Percentiles rank a stretch among this genome's conserved stretches.
phyloP scores from a whole-genome alignment of 2,797 vertebrate genomes.

The Lacerta agilis region DNA sequence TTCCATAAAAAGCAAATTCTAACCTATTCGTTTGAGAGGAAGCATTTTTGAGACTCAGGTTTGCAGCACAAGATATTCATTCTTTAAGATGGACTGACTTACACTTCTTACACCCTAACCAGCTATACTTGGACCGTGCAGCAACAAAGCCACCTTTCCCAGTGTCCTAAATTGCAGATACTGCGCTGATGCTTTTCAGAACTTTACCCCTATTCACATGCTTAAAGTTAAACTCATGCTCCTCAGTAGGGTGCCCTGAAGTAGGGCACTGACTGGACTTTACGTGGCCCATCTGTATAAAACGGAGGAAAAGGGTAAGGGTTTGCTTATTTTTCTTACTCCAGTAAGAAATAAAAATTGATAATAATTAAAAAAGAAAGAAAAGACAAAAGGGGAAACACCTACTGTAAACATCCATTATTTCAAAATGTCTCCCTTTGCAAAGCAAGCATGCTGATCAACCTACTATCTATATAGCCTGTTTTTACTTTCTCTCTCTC shows the following conservation, averaged over 20 bases:
- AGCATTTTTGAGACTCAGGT: no score
- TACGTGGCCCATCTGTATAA: slow-evolving; percentile 47
- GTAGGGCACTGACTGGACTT: slow-evolving; percentile 45
- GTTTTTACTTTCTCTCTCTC: slow-evolving; percentile 48
- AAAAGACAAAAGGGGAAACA: slow-evolving; percentile 67
- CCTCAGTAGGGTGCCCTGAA: slow-evolving; percentile 42
- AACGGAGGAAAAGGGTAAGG: slow-evolving; percentile 49
- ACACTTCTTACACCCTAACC: not conserved
- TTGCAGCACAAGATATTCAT: not conserved
- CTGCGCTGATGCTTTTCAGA: not conserved
- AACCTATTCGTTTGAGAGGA: not conserved
- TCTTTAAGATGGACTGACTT: not conserved
- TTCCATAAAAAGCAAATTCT: not conserved
- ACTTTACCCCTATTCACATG: not conserved
- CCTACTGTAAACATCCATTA: slow-evolving; percentile 76
- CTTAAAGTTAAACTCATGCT: not conserved
- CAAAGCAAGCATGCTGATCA: slow-evolving; percentile 86
- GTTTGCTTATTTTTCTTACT: slow-evolving; percentile 68
- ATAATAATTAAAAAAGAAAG: slow-evolving; percentile 58
- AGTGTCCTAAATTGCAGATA: not conserved
- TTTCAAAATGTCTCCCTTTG: slow-evolving; percentile 79
- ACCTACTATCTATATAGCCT: slow-evolving; percentile 77
- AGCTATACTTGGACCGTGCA: not conserved
- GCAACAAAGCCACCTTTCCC: no score
- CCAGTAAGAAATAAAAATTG: slow-evolving; percentile 68